Base-by-base conservation (phyloP, 1,140 invertebrate genomes). In the Tetramorium alpestre region DNA sequence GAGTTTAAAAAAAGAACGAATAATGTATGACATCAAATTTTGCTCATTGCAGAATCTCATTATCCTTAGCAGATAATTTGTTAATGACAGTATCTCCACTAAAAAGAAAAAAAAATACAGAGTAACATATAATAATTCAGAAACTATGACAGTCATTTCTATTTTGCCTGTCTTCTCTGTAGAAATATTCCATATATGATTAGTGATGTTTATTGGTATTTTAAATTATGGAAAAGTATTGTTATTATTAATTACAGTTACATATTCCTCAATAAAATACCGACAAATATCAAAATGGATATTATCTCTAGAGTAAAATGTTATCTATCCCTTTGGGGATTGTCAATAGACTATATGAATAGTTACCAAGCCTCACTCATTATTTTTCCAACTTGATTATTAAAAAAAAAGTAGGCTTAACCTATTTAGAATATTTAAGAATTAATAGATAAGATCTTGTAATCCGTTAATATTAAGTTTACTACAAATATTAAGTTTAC, bases 401-500 rank as follows among this genome's bases (percentile, higher is more conserved):
- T 22, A 22, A 18, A 73, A 62, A 77, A 28, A 47, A 16, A 49
- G 64, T 44, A 13, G 25, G n/a, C 2, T 25, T 62, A 60, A 44
- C 1, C n/a, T 56, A 69, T 69, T 56, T 22, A 75, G 16, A 64
- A 64, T 64, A 78, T 18, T 64, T 33, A 13, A 62, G 18, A 78
- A 11, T 47, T 10, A 49, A 65, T 75, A 56, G 5, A 41, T 38
- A 65, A 70, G 54, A 82, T 70, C 33, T 70, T 56, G 54, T 70
- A 82, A 82, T 60, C 33, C n/a, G 11, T 60, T 70, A 81, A 56
- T 72, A 47, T 22, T 47, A 25, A 7, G 49, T 47, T 47, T 47
- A 47, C 44, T 54, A 54, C 18, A 18, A 54, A 18, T 72, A 81
- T 25, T 69, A 51, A 44, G 28, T 82, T 51, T 82, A 73, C 64